Conservation (phyloP, 2,113 vertebrate genomes). For the Halcyon malimbica region DNA sequence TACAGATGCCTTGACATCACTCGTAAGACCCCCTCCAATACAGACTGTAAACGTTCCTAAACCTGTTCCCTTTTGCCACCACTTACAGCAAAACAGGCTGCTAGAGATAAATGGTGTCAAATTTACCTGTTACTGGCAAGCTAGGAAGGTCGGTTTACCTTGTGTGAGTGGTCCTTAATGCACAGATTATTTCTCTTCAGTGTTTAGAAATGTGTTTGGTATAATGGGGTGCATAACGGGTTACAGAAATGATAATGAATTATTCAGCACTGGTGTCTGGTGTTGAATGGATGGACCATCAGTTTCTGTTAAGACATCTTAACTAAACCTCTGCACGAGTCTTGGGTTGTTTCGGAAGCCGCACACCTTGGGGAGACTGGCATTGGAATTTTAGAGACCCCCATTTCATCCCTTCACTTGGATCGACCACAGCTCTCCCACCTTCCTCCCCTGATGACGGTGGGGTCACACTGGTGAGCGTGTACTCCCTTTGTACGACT, state of each 20-base stretch:
- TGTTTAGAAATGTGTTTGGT: background rate
- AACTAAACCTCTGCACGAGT: background rate
- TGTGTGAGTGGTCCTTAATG: background rate
- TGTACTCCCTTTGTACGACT: background rate
- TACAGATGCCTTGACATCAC: background rate
- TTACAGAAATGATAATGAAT: background rate
- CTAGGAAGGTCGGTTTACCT: background rate
- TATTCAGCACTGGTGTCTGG: background rate
- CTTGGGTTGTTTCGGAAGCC: background rate
- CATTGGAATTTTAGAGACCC: background rate
- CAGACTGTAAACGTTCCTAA: background rate
- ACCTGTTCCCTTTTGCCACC: background rate
- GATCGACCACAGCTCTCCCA: fast-evolving
- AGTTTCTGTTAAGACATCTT: background rate
- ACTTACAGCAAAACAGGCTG: background rate
- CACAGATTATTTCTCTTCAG: background rate
- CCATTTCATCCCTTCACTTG: background rate
- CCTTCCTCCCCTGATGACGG: background rate
- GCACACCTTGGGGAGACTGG: fast-evolving
- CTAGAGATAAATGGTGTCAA: background rate
- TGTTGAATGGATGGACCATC: background rate
- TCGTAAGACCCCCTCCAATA: fast-evolving
- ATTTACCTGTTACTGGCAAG: background rate
- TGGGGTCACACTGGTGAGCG: too few relatives aligned
- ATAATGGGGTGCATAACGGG: background rate